These are phyloP conservation scores for Pilophorus perplexus DNA, from an alignment of 2,888 invertebrate genomes.

Conservation along the genomic window DNA sequence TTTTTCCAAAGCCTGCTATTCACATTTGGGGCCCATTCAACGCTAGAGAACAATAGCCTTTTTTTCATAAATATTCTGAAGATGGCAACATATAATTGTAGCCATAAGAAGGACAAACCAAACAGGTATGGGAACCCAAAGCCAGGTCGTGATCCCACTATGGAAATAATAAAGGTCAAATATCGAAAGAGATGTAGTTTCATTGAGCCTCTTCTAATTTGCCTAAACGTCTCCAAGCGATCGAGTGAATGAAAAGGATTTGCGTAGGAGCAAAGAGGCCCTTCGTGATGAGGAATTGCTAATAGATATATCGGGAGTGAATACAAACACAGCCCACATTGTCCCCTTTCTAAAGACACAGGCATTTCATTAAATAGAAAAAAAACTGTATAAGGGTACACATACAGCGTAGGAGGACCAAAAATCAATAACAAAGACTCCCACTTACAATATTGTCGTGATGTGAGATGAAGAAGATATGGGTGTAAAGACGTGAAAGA, in stretches of 20 bases:
- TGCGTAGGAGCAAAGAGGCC: constrained; percentile 21
- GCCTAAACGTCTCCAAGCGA: constrained; percentile 32
- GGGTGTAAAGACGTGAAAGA: constrained; percentile 31
- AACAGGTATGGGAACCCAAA: constrained; percentile 17
- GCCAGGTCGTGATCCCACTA: constrained; percentile 28
- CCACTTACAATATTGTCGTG: constrained; percentile 34
- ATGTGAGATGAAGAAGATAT: constrained; percentile 33
- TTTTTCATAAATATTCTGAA: constrained; percentile 1
- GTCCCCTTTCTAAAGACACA: constrained; percentile 27
- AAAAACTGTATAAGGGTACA: constrained; percentile 11
- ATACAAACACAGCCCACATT: constrained; percentile 39
- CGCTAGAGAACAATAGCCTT: constrained; percentile 10
- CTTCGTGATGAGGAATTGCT: constrained; percentile 39
- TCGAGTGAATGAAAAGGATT: constrained; percentile 9
- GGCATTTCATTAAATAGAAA: constrained; percentile 33
- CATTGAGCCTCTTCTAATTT: constrained; percentile 34
- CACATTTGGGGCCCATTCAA: too few species aligned
- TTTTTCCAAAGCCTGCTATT: too few species aligned
- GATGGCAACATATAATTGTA: constrained; percentile 18
- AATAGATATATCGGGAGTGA: constrained; percentile 39
- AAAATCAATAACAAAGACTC: constrained; percentile 39
- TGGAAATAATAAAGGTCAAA: constrained; percentile 35
- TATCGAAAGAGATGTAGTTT: constrained; percentile 13
- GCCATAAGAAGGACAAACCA: constrained; percentile 7
- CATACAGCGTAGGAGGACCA: constrained; percentile 28